Percentiles rank a stretch among this genome's conserved stretches.
Conservation (phyloP, 2,888 invertebrate species). For the Crossocerus cetratus region DNA sequence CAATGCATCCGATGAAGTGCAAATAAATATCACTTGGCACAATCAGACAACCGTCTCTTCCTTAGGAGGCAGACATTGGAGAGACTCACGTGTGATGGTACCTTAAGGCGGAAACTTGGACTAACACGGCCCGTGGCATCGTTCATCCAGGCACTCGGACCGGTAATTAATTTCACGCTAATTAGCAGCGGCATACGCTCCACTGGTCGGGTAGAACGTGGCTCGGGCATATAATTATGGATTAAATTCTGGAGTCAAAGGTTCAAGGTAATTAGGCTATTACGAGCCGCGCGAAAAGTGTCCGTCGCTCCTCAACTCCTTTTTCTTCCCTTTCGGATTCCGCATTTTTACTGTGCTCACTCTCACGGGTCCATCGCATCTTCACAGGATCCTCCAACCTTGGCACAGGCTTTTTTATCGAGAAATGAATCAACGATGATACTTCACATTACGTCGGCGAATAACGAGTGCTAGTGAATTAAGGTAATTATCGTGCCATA, state of each 20-base stretch:
- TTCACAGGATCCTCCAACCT: background rate
- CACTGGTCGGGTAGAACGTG: conserved; percentile 23
- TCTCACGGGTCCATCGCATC: background rate
- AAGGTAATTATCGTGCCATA: too few species aligned
- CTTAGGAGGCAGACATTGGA: too few species aligned
- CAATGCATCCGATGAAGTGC: too few species aligned
- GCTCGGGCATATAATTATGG: conserved; percentile 61
- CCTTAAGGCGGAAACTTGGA: conserved; percentile 31
- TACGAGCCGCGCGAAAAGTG: conserved; percentile 40
- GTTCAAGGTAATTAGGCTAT: conserved; percentile 54
- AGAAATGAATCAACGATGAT: too few species aligned
- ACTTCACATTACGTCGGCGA: too few species aligned
- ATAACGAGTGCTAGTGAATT: too few species aligned
- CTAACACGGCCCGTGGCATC: conserved; percentile 51
- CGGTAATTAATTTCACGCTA: conserved; percentile 69
- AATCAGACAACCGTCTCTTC: too few species aligned
- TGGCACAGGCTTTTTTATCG: too few species aligned
- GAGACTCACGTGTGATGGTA: background rate
- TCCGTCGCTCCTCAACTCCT: conserved; percentile 14
- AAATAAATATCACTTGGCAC: too few species aligned
- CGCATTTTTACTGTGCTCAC: background rate
- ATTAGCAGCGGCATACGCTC: conserved; percentile 58
- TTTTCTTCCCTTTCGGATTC: background rate
- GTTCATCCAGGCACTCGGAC: conserved; percentile 61
- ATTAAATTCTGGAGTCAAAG: conserved; percentile 56